These are phyloP conservation scores for Cotesia chilonis DNA, from an alignment of 1,140 invertebrate genomes.

Conservation along the genomic window DNA sequence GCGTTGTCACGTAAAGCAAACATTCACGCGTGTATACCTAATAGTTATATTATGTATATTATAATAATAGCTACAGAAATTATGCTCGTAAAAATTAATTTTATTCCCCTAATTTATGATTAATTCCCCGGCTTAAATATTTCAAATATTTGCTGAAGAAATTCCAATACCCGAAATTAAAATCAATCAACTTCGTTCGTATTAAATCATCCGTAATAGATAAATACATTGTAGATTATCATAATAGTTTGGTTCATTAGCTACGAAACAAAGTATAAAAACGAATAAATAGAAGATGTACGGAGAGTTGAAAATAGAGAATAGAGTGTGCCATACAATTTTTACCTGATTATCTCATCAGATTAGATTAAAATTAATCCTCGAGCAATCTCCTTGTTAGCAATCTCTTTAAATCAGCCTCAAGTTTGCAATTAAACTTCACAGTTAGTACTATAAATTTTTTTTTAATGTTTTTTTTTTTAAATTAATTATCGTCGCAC, in stretches of 20 bases:
- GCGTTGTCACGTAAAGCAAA: conserved; percentile 7
- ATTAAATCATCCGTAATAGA: too few species aligned
- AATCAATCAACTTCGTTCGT: too few species aligned
- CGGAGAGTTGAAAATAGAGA: neutral
- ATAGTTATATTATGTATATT: neutral
- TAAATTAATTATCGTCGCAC: neutral
- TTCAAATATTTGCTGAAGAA: too few species aligned
- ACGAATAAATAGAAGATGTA: neutral
- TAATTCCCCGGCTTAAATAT: neutral
- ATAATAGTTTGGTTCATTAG: too few species aligned
- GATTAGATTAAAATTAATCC: conserved; percentile 49
- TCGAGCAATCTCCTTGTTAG: neutral
- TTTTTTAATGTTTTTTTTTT: conserved; percentile 15
- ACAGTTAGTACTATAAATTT: neutral
- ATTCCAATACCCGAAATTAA: too few species aligned
- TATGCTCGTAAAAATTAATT: too few species aligned
- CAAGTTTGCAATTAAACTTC: neutral
- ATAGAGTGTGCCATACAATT: conserved; percentile 31
- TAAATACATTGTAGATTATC: too few species aligned
- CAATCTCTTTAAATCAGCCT: conserved; percentile 8
- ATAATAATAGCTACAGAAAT: too few species aligned
- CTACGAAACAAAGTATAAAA: too few species aligned
- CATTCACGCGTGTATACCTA: neutral
- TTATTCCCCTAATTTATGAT: neutral
- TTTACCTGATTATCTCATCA: conserved; percentile 49